Evolutionary conservation across 2,888 invertebrate species (phyloP).

Genomic region (Drosophila neonasuta): DNA sequence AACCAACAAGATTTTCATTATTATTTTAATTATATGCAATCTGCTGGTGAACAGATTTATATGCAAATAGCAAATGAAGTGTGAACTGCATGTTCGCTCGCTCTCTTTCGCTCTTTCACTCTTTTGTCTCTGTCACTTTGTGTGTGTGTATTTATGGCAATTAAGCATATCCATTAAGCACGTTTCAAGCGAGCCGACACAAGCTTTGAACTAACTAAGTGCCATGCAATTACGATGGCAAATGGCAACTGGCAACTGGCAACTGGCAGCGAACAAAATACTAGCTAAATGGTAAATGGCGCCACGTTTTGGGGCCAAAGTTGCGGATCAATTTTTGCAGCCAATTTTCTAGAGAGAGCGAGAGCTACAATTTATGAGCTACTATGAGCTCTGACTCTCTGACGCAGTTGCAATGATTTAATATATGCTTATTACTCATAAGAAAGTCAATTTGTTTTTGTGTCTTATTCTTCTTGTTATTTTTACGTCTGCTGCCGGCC

Average conservation of each 20-base stretch:
- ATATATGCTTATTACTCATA: slow-evolving; percentile 37
- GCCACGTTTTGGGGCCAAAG: slow-evolving; percentile 26
- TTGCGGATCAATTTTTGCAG: slow-evolving; percentile 36
- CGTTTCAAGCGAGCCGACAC: slow-evolving; percentile 58
- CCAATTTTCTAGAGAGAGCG: slow-evolving; percentile 52
- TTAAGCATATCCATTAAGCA: slow-evolving; percentile 61
- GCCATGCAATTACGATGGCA: slow-evolving; percentile 19
- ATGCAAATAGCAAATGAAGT: slow-evolving; percentile 68
- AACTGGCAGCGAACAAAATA: slow-evolving; percentile 10
- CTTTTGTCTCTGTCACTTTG: neutral
- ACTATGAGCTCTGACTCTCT: slow-evolving; percentile 23
- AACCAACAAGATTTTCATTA: slow-evolving; percentile 36
- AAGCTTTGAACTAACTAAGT: slow-evolving; percentile 19
- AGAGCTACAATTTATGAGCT: neutral
- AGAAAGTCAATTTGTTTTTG: slow-evolving; percentile 33
- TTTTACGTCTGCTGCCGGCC: slow-evolving; percentile 24
- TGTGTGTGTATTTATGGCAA: slow-evolving; percentile 33
- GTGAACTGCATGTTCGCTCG: slow-evolving; percentile 56
- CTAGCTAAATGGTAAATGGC: slow-evolving; percentile 12
- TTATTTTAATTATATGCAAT: slow-evolving; percentile 33
- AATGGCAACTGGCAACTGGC: slow-evolving; percentile 14
- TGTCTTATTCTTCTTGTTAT: slow-evolving; percentile 5
- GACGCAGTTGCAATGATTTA: slow-evolving; percentile 24
- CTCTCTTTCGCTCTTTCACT: neutral
- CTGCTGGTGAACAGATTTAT: slow-evolving; percentile 30